These are phyloP conservation scores for Thryonomys swinderianus DNA, from an alignment of 2,113 vertebrate genomes.

Conservation along the genomic window DNA sequence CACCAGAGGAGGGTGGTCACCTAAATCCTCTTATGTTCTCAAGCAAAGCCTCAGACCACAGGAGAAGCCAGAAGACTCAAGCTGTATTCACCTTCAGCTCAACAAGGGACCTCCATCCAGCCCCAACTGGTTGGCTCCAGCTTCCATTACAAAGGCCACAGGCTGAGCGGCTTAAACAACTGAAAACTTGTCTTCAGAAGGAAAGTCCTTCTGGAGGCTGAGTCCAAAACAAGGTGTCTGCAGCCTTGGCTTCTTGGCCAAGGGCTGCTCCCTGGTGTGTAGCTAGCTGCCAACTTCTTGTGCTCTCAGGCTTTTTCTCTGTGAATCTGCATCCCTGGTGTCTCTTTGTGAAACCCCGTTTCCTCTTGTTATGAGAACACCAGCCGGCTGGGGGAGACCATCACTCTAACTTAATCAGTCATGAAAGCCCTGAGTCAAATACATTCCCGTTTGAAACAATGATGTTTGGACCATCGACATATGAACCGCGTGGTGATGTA, in stretches of 20 bases:
- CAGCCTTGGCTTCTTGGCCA: background rate
- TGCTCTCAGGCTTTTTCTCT: background rate
- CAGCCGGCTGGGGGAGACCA: background rate
- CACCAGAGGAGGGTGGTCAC: background rate
- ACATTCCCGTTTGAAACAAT: background rate
- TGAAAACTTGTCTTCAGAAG: background rate
- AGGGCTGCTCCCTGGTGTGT: background rate
- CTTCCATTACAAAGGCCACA: background rate
- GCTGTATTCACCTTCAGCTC: background rate
- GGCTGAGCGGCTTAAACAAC: background rate
- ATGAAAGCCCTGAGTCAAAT: background rate
- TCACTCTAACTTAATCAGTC: background rate
- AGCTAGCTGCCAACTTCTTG: background rate
- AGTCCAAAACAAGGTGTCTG: background rate
- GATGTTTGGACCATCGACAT: background rate
- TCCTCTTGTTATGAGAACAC: background rate
- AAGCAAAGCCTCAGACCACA: background rate
- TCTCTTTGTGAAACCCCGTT: background rate
- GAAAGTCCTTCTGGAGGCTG: background rate
- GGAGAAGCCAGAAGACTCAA: fast-evolving
- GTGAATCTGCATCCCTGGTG: background rate
- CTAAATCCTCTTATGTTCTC: background rate
- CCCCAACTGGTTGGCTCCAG: background rate
- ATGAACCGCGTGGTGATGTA: background rate
- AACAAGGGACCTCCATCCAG: background rate